Base-by-base conservation (phyloP, 2,888 invertebrate species). In the Drosophila birchii region DNA sequence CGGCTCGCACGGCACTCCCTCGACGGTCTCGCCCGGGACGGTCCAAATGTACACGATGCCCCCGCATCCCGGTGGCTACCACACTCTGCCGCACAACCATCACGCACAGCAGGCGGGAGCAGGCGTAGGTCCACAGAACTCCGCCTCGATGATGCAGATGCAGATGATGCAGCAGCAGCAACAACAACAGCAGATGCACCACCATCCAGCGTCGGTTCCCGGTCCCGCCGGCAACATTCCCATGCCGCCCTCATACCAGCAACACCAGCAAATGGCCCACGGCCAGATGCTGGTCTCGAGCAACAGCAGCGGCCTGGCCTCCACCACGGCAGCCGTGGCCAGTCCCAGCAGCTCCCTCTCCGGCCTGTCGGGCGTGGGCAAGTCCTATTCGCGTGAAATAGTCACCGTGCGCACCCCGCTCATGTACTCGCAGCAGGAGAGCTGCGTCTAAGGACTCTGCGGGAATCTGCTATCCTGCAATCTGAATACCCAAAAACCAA, bases 331-430 rank as follows among this genome's bases (percentile, higher is more conserved):
- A 32, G 90, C 92, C 12, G 81, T 91, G 44, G 90, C 92, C 62
- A 92, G 92, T 78, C 92, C 92, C 64, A 91, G 92, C 71, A 91
- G 90, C 75, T 91, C 92, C 23, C 70, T 92, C 7, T 91, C 92
- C 4, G 92, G 92, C 14, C 90, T 92, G 9, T 91, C 92, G 45
- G 91, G 88, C 0, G 90, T 91, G 56, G 90, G 90, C n/a, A 92
- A 92, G 85, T 92, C 92, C 63, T 93, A 92, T 77, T 92, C 92
- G 49, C 92, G 95, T 77, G 95, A 95, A 92, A 94, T 95, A 71
- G 95, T 95, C 60, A 95, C 95, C 34, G 95, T 95, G 58, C 93
- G 95, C 86, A 95, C 95, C 62, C 95, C 95, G 58, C 93, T 95
- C 62, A 95, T 95, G 94, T 95, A 94, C 74, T 95, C 94, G 88